Conservation (phyloP, 1,140 invertebrate species). For the Theocolax elegans region DNA sequence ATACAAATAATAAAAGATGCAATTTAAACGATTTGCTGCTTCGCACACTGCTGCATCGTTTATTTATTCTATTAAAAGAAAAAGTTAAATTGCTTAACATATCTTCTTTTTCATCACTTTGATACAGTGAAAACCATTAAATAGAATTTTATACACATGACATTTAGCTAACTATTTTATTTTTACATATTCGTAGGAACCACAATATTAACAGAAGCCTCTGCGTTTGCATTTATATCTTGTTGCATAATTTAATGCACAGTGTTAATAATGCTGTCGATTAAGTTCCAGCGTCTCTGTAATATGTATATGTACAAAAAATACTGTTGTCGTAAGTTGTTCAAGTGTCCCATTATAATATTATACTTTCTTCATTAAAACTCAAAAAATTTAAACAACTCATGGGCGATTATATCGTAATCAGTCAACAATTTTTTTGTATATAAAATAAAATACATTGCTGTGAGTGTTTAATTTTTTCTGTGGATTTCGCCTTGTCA, state of each 20-base stretch:
- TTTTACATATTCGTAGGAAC: slow-evolving; percentile 33
- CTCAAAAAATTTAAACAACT: too few relatives aligned
- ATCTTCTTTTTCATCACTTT: background rate
- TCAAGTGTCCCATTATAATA: slow-evolving; percentile 25
- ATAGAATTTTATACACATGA: slow-evolving; percentile 28
- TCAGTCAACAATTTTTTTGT: slow-evolving; percentile 28
- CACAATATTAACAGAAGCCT: slow-evolving; percentile 37
- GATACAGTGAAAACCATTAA: slow-evolving; percentile 39
- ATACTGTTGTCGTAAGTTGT: slow-evolving; percentile 33
- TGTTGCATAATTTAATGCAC: slow-evolving; percentile 23
- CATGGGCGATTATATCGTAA: slow-evolving; percentile 17
- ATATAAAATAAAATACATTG: slow-evolving; percentile 30
- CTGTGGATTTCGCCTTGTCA: background rate
- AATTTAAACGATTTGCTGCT: slow-evolving; percentile 26
- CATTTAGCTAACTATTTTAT: slow-evolving; percentile 31
- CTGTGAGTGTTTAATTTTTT: slow-evolving; percentile 13
- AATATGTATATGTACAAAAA: slow-evolving; percentile 36
- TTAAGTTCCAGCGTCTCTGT: slow-evolving; percentile 15
- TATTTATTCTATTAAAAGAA: background rate
- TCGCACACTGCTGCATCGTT: slow-evolving; percentile 4
- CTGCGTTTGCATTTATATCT: slow-evolving; percentile 4
- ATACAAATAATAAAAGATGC: slow-evolving; percentile 9
- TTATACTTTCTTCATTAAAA: slow-evolving; percentile 5
- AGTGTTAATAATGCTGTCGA: slow-evolving; percentile 22
- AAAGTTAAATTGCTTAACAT: background rate